Percentiles rank a stretch among this genome's conserved stretches.
Conservation (phyloP, 2,888 invertebrate species). For the Erpobdella octoculata region DNA sequence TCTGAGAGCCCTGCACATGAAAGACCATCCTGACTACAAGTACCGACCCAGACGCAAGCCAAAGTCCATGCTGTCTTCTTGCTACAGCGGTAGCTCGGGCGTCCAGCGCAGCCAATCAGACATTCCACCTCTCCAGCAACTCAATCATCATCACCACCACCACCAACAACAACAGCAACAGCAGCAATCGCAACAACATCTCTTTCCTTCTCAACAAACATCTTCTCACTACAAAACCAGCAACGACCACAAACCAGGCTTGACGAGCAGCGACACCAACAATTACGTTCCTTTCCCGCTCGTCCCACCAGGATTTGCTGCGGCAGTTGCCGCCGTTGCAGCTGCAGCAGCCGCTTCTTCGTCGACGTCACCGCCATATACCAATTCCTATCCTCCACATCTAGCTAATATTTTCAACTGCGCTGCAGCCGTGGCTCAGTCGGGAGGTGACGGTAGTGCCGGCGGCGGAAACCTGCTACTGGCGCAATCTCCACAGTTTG, state of each 20-base stretch:
- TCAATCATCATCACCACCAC: not conserved
- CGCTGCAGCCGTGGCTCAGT: too few relatives aligned
- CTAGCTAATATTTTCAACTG: not conserved
- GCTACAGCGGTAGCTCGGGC: not conserved
- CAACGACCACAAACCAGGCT: not conserved
- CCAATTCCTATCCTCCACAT: not conserved
- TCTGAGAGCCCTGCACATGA: conserved; percentile 94
- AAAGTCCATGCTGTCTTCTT: conserved; percentile 60
- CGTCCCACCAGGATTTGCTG: not conserved
- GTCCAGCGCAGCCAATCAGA: not conserved
- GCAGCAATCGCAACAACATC: not conserved
- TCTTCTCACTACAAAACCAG: not conserved
- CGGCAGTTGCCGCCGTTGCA: not conserved
- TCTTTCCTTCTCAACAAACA: not conserved
- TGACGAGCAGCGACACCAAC: not conserved
- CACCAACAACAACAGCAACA: not conserved
- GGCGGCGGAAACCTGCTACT: not conserved
- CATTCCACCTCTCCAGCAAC: not conserved
- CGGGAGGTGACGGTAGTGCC: too few relatives aligned
- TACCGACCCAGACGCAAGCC: conserved; percentile 74
- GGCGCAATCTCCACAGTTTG: not conserved
- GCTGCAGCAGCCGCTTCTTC: not conserved
- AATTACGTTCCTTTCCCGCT: not conserved
- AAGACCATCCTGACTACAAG: conserved; percentile 98
- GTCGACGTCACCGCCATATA: not conserved